Evolutionary conservation across 2,113 vertebrate species (phyloP), one percentile per base, ranked within the genome.

Genomic region (Pygoscelis adeliae): DNA sequence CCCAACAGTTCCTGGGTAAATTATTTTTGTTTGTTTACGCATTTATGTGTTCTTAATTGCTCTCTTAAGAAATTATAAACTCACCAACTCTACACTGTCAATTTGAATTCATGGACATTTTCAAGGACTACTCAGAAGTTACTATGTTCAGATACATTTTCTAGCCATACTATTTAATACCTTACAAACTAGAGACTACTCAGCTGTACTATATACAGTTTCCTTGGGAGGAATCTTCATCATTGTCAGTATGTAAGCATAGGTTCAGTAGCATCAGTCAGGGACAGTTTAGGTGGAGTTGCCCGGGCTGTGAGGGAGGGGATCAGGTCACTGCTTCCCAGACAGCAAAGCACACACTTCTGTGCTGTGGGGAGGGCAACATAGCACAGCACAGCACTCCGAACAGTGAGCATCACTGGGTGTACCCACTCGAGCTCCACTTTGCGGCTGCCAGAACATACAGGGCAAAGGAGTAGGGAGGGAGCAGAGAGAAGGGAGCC

Each of bases 291-390:
- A 65, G 67, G 6, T 76, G 44, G 44, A 73, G 67, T 2, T 83
- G 86, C 6, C 69, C 11, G 5, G 70, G 50, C 55, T 53, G 42
- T 36, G 62, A 86, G 23, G 27, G 26, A 16, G n/a, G 16, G 55
- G 23, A 84, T 50, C 3, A 0, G 1, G 38, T 55, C 10, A 15
- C n/a, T 30, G 13, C 26, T 87, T 47, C 69, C 69, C 59, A 61
- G 58, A 42, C 0, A 1, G 49, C 44, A 69, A 87, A 74, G 18
- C 4, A 0, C 6, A 40, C 4, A 14, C 59, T 44, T 58, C 42
- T 16, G 42, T 82, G 26, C 69, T 25, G 23, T 7, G 4, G 46
- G 29, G 17, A 87, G 25, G 19, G 58, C 14, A 27, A 29, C 46
- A 15, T 13, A 38, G 25, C 32, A 25, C 47, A 46, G 25, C 32